phyloP scores from a whole-genome alignment of 2,888 invertebrate species.

The Meghimatium bilineatum region DNA sequence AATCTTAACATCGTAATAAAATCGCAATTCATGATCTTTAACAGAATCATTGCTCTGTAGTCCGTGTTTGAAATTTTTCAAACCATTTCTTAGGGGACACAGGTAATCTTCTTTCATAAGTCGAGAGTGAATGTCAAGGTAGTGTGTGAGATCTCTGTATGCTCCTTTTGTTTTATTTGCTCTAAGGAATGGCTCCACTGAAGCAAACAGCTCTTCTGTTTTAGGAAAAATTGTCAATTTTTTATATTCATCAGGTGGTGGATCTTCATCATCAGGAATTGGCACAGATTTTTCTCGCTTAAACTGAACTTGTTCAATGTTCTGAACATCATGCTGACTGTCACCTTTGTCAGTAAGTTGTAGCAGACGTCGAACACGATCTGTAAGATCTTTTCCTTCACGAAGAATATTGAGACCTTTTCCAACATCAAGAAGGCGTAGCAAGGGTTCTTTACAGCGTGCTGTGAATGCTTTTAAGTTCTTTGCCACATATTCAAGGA shows the following conservation, averaged over 20 bases:
- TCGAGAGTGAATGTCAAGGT: slow-evolving; percentile 49
- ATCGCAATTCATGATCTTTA: slow-evolving; percentile 40
- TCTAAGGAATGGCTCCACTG: slow-evolving; percentile 42
- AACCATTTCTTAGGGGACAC: slow-evolving; percentile 40
- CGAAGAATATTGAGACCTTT: slow-evolving; percentile 27
- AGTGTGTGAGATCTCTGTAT: slow-evolving; percentile 80
- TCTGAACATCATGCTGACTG: neutral
- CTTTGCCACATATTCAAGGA: slow-evolving; percentile 27
- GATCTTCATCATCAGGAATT: slow-evolving; percentile 38
- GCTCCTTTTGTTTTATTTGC: slow-evolving; percentile 78
- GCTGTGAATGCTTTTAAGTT: slow-evolving; percentile 4
- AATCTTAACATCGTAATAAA: slow-evolving; percentile 68
- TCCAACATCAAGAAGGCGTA: slow-evolving; percentile 18
- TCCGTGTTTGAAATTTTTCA: slow-evolving; percentile 36
- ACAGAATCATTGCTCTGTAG: neutral
- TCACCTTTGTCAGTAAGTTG: neutral
- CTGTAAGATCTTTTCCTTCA: slow-evolving; percentile 4
- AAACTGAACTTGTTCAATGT: neutral
- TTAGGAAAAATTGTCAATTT: slow-evolving; percentile 46
- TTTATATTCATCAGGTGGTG: slow-evolving; percentile 44
- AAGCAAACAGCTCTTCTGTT: slow-evolving; percentile 31
- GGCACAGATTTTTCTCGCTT: slow-evolving; percentile 21
- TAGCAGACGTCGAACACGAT: neutral
- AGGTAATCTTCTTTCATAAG: slow-evolving; percentile 51
- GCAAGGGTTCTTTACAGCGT: slow-evolving; percentile 14